These are phyloP conservation scores for Cyprinodon brontotheroides DNA, from an alignment of 2,113 vertebrate genomes.

Conservation along the genomic window DNA sequence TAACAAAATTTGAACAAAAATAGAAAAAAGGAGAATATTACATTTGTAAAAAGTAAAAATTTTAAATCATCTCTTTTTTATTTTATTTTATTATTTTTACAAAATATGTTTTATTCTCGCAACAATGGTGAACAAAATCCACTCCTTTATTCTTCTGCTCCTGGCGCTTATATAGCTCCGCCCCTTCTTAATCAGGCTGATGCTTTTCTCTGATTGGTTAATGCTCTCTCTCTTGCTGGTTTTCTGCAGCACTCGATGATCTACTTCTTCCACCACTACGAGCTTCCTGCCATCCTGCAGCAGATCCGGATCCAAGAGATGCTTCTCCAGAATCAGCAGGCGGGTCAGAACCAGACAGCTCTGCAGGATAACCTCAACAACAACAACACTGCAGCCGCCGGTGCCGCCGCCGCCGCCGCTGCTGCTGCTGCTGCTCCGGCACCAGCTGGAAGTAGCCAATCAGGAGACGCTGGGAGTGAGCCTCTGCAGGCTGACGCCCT, in stretches of 20 bases:
- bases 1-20: too few relatives aligned
- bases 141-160: too few relatives aligned
- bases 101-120: too few relatives aligned
- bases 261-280: slow-evolving; percentile 99
- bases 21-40: too few relatives aligned
- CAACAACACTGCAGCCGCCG: slow-evolving; percentile 74
- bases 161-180: neutral
- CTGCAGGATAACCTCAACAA: slow-evolving; percentile 96
- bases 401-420: fast-evolving
- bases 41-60: too few relatives aligned
- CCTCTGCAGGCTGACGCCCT: slow-evolving; percentile 43
- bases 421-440: fast-evolving
- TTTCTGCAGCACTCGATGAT: slow-evolving; percentile 93
- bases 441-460: neutral
- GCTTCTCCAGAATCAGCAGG: slow-evolving; percentile 93
- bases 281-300: slow-evolving; percentile 96
- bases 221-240: neutral
- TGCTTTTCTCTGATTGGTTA: too few relatives aligned
- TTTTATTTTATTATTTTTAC: too few relatives aligned
- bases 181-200: neutral
- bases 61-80: too few relatives aligned
- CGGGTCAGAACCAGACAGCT: slow-evolving; percentile 86
- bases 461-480: neutral
- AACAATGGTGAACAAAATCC: too few relatives aligned
- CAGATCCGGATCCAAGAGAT: slow-evolving; percentile 97